phyloP scores from a whole-genome alignment of 2,888 invertebrate species.

The Drosophila buzzatii region DNA sequence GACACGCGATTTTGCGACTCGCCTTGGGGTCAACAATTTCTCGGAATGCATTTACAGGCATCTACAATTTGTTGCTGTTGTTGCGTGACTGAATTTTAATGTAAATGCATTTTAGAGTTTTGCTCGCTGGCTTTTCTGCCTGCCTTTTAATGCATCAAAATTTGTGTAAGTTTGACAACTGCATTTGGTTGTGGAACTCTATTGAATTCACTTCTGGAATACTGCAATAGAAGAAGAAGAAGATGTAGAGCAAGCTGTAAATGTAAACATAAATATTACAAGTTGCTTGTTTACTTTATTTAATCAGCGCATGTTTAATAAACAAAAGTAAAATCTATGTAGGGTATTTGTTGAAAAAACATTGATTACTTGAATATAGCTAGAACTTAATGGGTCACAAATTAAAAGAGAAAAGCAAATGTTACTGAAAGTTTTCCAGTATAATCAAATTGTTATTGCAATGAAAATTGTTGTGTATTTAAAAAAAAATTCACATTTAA shows the following conservation, averaged over 20 bases:
- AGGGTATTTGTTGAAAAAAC: conserved; percentile 48
- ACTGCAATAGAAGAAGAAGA: conserved; percentile 3
- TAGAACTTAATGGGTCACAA: not conserved
- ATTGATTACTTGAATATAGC: not conserved
- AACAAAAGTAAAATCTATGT: conserved; percentile 10
- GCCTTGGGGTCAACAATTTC: conserved; percentile 28
- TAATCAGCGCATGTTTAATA: conserved; percentile 47
- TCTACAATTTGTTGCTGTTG: conserved; percentile 12
- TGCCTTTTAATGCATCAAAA: not conserved
- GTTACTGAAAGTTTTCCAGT: too few species aligned
- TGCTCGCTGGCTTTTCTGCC: not conserved
- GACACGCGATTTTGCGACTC: conserved; percentile 55
- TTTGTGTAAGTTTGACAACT: conserved; percentile 15
- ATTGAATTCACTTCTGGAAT: conserved; percentile 34
- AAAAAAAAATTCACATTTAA: too few species aligned
- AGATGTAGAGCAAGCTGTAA: conserved; percentile 10
- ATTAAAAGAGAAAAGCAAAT: not conserved
- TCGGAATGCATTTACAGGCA: conserved; percentile 35
- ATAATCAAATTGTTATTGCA: too few species aligned
- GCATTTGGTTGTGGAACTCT: not conserved
- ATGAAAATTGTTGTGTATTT: too few species aligned
- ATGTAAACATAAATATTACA: conserved; percentile 11
- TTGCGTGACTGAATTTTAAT: conserved; percentile 46
- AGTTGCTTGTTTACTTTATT: conserved; percentile 29
- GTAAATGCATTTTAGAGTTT: conserved; percentile 26